Percentiles rank a stretch among this genome's conserved stretches.
These are phyloP conservation scores for Microdon myrmicae DNA, from an alignment of 2,888 invertebrate species.

Conservation along the genomic window DNA sequence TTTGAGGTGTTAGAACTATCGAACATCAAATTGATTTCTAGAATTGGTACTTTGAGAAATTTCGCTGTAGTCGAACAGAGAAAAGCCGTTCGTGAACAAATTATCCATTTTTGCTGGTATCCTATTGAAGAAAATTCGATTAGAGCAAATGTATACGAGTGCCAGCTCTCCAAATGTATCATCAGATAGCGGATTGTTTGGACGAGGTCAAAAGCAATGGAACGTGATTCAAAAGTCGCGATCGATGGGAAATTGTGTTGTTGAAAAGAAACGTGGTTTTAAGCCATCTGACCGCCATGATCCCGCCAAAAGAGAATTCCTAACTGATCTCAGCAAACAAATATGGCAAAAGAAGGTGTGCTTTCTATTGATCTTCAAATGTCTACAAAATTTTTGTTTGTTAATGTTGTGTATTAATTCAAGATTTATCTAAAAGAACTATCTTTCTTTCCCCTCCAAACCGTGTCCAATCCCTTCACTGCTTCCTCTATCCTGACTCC, in stretches of 20 bases:
- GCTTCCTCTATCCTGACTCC: background rate
- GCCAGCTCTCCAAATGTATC: constrained; percentile 38
- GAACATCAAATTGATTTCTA: too few species aligned
- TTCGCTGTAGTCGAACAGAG: background rate
- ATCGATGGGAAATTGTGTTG: constrained; percentile 70
- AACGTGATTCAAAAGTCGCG: constrained; percentile 66
- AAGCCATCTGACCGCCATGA: constrained; percentile 85
- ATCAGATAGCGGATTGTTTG: constrained; percentile 19
- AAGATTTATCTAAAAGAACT: background rate
- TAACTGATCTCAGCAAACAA: constrained; percentile 82
- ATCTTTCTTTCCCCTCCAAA: background rate
- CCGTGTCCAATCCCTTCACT: background rate
- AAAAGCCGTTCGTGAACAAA: background rate
- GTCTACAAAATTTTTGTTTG: background rate
- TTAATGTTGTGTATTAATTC: too few species aligned
- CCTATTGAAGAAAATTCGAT: background rate
- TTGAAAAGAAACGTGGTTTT: constrained; percentile 80
- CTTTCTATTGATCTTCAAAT: constrained; percentile 56
- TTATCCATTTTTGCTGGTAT: too few species aligned
- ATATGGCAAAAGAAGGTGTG: constrained; percentile 71
- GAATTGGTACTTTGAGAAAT: constrained; percentile 3
- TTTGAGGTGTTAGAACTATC: too few species aligned
- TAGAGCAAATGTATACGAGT: constrained; percentile 43
- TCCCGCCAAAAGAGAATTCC: constrained; percentile 82
- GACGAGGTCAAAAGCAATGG: constrained; percentile 16